A percentile compares a stretch with the other conserved stretches of the same genome.
Evolutionary conservation across 1,140 invertebrate genomes (phyloP).

Genomic region (Linepithema humile): DNA sequence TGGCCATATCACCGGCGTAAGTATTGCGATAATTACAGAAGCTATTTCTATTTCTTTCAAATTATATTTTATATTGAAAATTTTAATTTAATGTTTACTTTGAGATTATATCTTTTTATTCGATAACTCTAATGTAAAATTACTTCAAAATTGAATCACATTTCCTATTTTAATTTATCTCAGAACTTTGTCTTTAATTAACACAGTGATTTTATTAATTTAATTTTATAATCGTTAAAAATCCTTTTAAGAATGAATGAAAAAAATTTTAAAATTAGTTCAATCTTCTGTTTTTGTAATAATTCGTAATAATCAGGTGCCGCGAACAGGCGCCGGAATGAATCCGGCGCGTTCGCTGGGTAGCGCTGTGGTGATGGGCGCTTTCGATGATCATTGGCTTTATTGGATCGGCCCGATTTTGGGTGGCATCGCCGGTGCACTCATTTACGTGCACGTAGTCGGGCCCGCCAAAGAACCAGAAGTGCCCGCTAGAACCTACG

Average conservation of each 20-base stretch:
- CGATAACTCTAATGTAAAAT: too few species aligned
- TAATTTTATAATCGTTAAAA: neutral
- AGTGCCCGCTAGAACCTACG: slow-evolving; percentile 83
- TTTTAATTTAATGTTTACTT: neutral
- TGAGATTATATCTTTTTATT: neutral
- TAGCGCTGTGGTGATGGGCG: slow-evolving; percentile 91
- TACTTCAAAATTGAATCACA: neutral
- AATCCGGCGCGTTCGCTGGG: slow-evolving; percentile 95
- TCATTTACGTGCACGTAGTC: slow-evolving; percentile 91
- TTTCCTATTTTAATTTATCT: too few species aligned
- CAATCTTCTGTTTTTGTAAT: neutral
- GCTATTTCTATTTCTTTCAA: neutral
- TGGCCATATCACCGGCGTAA: slow-evolving; percentile 94
- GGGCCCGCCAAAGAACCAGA: slow-evolving; percentile 85
- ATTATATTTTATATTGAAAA: neutral
- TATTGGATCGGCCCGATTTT: slow-evolving; percentile 95
- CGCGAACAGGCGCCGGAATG: slow-evolving; percentile 94
- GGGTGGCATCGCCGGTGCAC: slow-evolving; percentile 90
- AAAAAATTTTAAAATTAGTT: neutral
- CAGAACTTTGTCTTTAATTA: too few species aligned
- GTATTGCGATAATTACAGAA: slow-evolving; percentile 56
- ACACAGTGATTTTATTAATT: too few species aligned
- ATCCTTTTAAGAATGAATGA: too few species aligned
- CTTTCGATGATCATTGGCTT: slow-evolving; percentile 93
- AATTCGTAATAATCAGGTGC: slow-evolving; percentile 82